phyloP scores from a whole-genome alignment of 2,797 vertebrate genomes.

The Microctenopoma lineatum region DNA sequence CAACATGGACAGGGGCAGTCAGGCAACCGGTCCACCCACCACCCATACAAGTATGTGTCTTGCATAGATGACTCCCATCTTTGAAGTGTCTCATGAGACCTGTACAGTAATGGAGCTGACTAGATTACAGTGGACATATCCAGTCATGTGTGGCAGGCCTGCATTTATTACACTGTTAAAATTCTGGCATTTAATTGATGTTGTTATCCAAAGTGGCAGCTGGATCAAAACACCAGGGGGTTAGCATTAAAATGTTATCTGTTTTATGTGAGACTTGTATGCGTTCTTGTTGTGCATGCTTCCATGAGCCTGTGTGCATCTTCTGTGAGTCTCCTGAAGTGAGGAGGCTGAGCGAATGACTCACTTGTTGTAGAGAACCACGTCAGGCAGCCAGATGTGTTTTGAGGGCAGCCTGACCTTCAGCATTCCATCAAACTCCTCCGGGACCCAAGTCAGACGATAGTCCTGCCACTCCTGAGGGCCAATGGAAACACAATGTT shows the following conservation, averaged over 20 bases:
- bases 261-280: not conserved
- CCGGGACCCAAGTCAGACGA: slow-evolving; percentile 93
- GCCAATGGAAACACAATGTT: slow-evolving; percentile 53
- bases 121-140: slow-evolving; percentile 40
- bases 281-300: slow-evolving; percentile 5
- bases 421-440: slow-evolving; percentile 96
- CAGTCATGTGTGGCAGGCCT: slow-evolving; percentile 39
- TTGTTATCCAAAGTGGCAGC: slow-evolving; percentile 25
- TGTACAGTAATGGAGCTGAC: slow-evolving; percentile 37
- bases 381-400: slow-evolving; percentile 98
- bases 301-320: not conserved
- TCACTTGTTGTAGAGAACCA: slow-evolving; percentile 99
- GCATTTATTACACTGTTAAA: slow-evolving; percentile 26
- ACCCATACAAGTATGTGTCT: slow-evolving; percentile 7
- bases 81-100: slow-evolving; percentile 45
- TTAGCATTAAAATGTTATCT: slow-evolving; percentile 9
- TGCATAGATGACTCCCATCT: slow-evolving; percentile 31
- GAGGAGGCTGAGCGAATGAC: slow-evolving; percentile 57
- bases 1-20: too few species aligned
- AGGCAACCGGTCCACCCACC: too few species aligned
- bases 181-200: slow-evolving; percentile 27
- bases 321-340: slow-evolving; percentile 13
- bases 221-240: slow-evolving; percentile 7
- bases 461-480: slow-evolving; percentile 98
- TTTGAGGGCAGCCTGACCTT: slow-evolving; percentile 97